Conservation (phyloP, 1,140 invertebrate species). For the Micrasema minimum region DNA sequence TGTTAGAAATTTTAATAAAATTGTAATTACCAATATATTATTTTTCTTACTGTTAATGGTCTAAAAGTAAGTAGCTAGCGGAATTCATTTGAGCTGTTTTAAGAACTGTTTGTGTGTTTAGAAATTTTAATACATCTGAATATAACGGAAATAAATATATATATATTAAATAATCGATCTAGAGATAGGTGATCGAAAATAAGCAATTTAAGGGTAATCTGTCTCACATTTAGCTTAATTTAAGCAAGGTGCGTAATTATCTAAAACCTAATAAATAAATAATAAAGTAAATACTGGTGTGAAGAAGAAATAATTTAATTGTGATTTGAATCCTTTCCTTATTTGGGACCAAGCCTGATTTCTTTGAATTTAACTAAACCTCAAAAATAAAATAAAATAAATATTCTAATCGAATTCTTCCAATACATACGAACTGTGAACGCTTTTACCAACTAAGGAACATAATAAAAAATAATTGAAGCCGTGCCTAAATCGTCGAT, state of each 20-base stretch:
- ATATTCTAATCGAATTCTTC: conserved; percentile 49
- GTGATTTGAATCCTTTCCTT: conserved; percentile 6
- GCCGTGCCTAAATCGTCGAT: conserved; percentile 48
- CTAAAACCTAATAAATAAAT: conserved; percentile 6
- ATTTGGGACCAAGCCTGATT: conserved; percentile 28
- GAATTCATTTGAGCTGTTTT: conserved; percentile 20
- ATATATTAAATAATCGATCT: conserved; percentile 4
- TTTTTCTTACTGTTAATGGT: not conserved
- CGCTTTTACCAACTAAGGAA: conserved; percentile 30
- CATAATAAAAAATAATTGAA: conserved; percentile 33
- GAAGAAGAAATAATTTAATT: not conserved
- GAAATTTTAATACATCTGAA: not conserved
- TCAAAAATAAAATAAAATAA: conserved; percentile 27
- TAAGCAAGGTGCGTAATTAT: not conserved
- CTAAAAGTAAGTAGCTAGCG: conserved; percentile 18
- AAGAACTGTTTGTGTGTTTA: conserved; percentile 13
- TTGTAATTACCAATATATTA: not conserved
- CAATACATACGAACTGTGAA: conserved; percentile 12
- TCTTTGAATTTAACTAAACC: conserved; percentile 3
- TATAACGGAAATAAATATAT: conserved; percentile 10
- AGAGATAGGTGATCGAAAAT: not conserved
- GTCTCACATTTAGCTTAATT: conserved; percentile 12
- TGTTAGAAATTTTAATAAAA: too few relatives aligned
- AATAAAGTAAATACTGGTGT: not conserved
- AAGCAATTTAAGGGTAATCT: conserved; percentile 32